Conservation (phyloP, 1,140 invertebrate genomes). For the Magallana ariakensis region DNA sequence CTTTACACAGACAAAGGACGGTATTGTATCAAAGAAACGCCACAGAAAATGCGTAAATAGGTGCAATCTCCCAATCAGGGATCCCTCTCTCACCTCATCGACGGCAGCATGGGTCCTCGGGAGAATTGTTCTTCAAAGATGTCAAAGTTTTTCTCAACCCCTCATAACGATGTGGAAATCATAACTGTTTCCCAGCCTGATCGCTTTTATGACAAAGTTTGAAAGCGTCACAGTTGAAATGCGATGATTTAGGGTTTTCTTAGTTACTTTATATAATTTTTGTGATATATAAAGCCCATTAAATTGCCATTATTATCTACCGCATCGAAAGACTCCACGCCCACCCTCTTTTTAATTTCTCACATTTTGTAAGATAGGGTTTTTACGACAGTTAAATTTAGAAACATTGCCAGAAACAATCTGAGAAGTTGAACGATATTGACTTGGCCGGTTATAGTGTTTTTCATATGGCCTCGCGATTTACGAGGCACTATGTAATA, state of each 20-base stretch:
- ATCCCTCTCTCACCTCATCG: not conserved
- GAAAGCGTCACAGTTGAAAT: slow-evolving; percentile 36
- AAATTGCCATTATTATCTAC: slow-evolving; percentile 34
- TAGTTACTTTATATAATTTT: slow-evolving; percentile 9
- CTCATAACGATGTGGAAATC: not conserved
- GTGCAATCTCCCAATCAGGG: not conserved
- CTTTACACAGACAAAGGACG: too few species aligned
- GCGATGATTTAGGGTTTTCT: slow-evolving; percentile 13
- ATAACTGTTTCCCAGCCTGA: not conserved
- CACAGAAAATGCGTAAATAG: slow-evolving; percentile 7
- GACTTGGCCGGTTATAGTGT: not conserved
- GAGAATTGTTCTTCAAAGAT: slow-evolving; percentile 21
- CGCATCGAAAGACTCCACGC: not conserved
- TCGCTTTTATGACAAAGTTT: slow-evolving; percentile 35
- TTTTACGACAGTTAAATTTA: slow-evolving; percentile 33
- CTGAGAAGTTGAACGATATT: not conserved
- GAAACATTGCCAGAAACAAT: slow-evolving; percentile 30
- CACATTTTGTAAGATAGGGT: slow-evolving; percentile 31
- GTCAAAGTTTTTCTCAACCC: slow-evolving; percentile 31
- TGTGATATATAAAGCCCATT: slow-evolving; percentile 34
- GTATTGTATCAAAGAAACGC: not conserved
- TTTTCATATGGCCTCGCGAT: not conserved
- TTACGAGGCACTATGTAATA: slow-evolving; percentile 16
- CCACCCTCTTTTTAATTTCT: slow-evolving; percentile 38
- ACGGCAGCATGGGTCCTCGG: not conserved